Evolutionary conservation across 2,113 vertebrate genomes (phyloP).

Genomic region (Romanogobio albipinnatus): DNA sequence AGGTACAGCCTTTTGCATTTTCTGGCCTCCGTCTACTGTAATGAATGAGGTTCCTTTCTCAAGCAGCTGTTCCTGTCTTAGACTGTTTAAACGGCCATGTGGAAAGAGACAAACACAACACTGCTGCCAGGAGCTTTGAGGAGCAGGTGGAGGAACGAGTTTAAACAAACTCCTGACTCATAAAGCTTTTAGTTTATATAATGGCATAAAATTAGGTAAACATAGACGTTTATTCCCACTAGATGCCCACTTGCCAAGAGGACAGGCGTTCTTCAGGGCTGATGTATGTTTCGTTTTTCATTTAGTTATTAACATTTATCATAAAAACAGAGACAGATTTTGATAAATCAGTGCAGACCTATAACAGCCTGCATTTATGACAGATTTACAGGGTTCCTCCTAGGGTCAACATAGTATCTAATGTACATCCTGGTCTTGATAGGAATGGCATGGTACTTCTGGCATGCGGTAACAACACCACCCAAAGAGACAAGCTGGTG

Average conservation of each 20-base stretch:
- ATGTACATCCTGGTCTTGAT: constrained; percentile 8
- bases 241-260: background rate
- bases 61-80: constrained; percentile 43
- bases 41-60: constrained; percentile 13
- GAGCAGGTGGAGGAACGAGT: constrained; percentile 21
- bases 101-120: constrained; percentile 23
- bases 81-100: constrained; percentile 3
- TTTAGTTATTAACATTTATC: background rate
- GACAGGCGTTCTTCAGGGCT: background rate
- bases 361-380: constrained; percentile 1
- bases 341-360: background rate
- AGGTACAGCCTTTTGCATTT: constrained; percentile 18
- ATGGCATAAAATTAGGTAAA: background rate
- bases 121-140: background rate
- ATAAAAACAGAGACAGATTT: background rate
- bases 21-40: background rate
- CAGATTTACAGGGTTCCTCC: background rate
- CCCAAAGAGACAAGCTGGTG: constrained; percentile 22
- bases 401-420: background rate
- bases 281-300: background rate
- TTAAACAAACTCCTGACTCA: constrained; percentile 2
- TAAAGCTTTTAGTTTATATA: constrained; percentile 21
- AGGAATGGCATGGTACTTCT: background rate
- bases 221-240: background rate
- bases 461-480: background rate